These are phyloP conservation scores for Philopotamus ludificatus DNA, from an alignment of 1,140 invertebrate genomes.

Conservation along the genomic window DNA sequence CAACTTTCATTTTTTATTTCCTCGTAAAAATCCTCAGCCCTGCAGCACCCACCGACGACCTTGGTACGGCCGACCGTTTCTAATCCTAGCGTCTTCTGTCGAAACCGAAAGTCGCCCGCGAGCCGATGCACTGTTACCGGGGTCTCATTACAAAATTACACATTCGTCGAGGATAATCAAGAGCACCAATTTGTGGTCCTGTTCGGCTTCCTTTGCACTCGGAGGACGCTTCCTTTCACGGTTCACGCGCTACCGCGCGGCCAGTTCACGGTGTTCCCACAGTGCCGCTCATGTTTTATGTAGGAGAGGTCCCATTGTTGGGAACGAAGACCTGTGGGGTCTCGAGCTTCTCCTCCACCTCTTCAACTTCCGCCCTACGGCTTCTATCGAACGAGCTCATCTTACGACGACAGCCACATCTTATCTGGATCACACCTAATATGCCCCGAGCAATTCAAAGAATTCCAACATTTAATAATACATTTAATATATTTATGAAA, in stretches of 20 bases:
- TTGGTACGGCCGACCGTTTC: constrained; percentile 4
- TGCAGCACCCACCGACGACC: neutral
- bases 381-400: neutral
- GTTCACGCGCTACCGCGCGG: neutral
- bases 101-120: constrained; percentile 31
- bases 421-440: neutral
- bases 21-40: constrained; percentile 29
- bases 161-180: neutral
- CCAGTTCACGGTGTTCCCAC: constrained; percentile 28
- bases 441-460: no score
- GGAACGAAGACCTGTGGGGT: neutral
- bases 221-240: constrained; percentile 5
- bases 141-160: neutral
- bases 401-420: neutral
- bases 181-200: neutral
- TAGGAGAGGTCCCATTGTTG: constrained; percentile 7
- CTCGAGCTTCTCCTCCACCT: neutral
- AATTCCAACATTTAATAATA: no score
- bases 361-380: neutral
- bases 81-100: constrained; percentile 26
- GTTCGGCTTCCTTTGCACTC: neutral
- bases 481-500: no score
- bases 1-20: constrained; percentile 37
- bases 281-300: constrained; percentile 26
- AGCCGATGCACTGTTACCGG: neutral